A percentile compares a stretch with the other conserved stretches of the same genome.
phyloP scores from a whole-genome alignment of 2,797 vertebrate genomes.

The Crocodylus rhombifer region DNA sequence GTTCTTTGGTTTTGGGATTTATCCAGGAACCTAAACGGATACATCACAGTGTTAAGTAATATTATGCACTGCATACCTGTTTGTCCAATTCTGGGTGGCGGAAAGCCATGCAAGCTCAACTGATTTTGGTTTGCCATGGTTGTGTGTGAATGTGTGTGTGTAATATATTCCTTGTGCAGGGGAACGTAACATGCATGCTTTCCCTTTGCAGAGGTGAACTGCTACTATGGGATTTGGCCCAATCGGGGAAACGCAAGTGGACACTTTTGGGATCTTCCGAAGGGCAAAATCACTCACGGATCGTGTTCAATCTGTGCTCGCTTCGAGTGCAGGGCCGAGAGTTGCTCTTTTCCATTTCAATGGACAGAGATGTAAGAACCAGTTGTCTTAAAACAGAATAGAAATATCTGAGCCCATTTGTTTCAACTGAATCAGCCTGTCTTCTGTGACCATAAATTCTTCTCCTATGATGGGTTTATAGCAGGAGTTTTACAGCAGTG shows the following conservation, averaged over 20 bases:
- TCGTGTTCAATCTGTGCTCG: slow-evolving; percentile 93
- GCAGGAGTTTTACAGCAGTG: background rate
- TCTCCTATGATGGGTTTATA: background rate
- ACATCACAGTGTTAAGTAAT: background rate
- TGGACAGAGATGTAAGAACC: slow-evolving; percentile 89
- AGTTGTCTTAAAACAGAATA: background rate
- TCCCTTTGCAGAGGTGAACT: slow-evolving; percentile 89
- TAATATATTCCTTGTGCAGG: background rate
- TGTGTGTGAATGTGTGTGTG: background rate
- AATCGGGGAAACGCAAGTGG: slow-evolving; percentile 90
- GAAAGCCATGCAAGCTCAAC: background rate
- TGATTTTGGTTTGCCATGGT: background rate
- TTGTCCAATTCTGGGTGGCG: background rate
- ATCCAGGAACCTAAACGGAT: background rate
- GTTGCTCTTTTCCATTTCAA: slow-evolving; percentile 92
- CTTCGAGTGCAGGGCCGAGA: slow-evolving; percentile 81
- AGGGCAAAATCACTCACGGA: slow-evolving; percentile 93
- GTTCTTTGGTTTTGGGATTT: background rate
- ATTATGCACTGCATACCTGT: background rate
- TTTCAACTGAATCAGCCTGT: background rate
- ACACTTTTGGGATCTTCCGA: slow-evolving; percentile 89
- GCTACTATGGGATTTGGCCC: slow-evolving; percentile 91
- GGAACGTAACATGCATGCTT: background rate
- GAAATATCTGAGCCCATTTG: background rate
- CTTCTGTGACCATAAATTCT: background rate